Base-by-base conservation (phyloP, 2,888 invertebrate genomes). In the Ceramica pisi region DNA sequence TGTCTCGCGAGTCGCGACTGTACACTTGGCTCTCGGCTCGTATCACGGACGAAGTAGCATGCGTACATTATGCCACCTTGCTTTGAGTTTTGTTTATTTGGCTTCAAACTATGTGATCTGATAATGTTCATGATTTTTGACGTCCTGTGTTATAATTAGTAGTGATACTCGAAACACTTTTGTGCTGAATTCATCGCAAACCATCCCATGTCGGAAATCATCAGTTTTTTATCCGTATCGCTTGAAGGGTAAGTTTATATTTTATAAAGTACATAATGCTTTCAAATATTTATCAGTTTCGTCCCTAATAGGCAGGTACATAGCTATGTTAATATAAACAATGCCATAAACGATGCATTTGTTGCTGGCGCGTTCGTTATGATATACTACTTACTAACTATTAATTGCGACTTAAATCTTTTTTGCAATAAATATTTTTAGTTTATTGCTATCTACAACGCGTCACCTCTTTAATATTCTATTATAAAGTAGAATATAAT, bases 171-270 rank as follows among this genome's bases (percentile, higher is more conserved):
- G 53, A 55, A 53, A 38, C 9, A 41, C 53, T 51, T 50, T 41
- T 14, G 26, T 35, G 21, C 21, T 12, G 19, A n/a, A 35, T 48
- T 31, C 19, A 38, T 23, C 10, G n/a, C 41, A 61, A 61, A 10
- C 19, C 19, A n/a, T 60, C 62, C 44, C 53, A 85, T 86, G 78
- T 76, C 77, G 63, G 65, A 75, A n/a, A 66, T 66, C 21, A 48
- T 63, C 16, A 0, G 46, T 21, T 71, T 75, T 59, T 60, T 71
- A 56, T 31, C 44, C n/a, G 21, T 55, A 44, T 35, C 48, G 44
- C 14, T 57, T 51, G 63, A 69, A 61, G n/a, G 86, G 86, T 86
- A 71, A 82, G 76, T 57, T 46, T 38, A 48, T 56, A n/a, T 55
- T 53, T 31, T 62, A n/a, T 35, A 41, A 51, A 16, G 7, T 46